Evolutionary conservation across 2,888 invertebrate genomes (phyloP).

Genomic region (Podotricha telesiphe): DNA sequence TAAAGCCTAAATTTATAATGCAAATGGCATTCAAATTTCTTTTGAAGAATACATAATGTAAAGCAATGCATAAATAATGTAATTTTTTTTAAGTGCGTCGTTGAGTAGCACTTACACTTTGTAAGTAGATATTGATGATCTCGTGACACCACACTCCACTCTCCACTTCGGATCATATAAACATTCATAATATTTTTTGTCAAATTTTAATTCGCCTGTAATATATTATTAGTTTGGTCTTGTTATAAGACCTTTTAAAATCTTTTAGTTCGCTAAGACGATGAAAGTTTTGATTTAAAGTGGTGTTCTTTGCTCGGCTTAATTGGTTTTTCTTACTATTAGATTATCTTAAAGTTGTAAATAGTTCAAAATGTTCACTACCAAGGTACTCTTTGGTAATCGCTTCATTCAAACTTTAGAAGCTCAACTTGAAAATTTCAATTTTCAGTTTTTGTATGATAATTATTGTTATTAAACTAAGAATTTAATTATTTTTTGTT

Average conservation of each 20-base stretch:
- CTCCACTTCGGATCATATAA: no score
- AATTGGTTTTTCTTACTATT: constrained; percentile 36
- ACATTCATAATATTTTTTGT: no score
- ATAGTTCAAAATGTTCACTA: constrained; percentile 22
- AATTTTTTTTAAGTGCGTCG: no score
- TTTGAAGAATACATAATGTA: no score
- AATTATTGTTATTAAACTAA: no score
- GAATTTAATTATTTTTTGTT: no score
- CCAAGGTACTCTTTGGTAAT: constrained; percentile 13
- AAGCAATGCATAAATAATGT: no score
- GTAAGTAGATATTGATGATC: no score
- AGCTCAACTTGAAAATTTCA: background rate
- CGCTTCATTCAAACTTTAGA: constrained; percentile 12
- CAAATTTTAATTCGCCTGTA: constrained; percentile 45
- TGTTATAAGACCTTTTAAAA: constrained; percentile 3
- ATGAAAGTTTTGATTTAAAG: constrained; percentile 17
- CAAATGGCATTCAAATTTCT: no score
- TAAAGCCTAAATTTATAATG: no score
- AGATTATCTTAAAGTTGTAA: constrained; percentile 22
- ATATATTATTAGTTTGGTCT: constrained; percentile 2
- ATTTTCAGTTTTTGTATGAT: background rate
- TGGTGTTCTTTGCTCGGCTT: constrained; percentile 27
- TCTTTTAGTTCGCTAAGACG: background rate
- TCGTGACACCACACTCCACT: no score
- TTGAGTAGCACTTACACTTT: no score